Evolutionary conservation across 2,888 invertebrate genomes (phyloP), one percentile per base, ranked within the genome.

Genomic region (Diarsia rubi): DNA sequence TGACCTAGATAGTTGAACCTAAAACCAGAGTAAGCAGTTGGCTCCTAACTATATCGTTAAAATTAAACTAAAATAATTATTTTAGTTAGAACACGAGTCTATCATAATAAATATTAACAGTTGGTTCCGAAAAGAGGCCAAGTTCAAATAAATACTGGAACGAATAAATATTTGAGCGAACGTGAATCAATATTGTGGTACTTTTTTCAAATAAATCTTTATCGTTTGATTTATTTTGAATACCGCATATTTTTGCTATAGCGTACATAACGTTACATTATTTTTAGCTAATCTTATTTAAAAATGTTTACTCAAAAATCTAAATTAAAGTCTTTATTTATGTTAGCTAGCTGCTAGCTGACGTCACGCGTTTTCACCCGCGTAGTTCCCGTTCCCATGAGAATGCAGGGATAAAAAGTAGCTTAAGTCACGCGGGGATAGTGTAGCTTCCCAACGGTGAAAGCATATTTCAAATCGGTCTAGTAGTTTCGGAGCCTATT

Each of bases 11-110:
- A 83, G 21, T 69, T 81, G 54, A 81, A 75, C 67, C 73, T 72
- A 80, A 76, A 84, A 66, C 44, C 69, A 57, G 73, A 75, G 64
- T 68, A 11, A 65, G 57, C 47, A 16, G 74, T 78, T 85, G 80
- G 81, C 81, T 75, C 52, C 52, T 65, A 67, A 75, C 63, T 59
- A 52, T 63, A 68, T 79, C 79, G 74, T 83, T 81, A 84, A 84
- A 78, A 69, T 67, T 69, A 68, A 68, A 83, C 70, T 47, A 21
- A 68, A n/a, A 69, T 76, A 84, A 84, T 84, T 79, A 84, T 79
- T 75, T 78, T 71, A 73, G 78, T 66, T 67, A 69, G 69, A 42
- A 75, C 76, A 69, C 27, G 49, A 4, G 31, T 49, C 42, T 64
- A 44, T 60, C 42, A 12, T 66, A 75, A 66, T 75, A 75, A 63